Conservation (phyloP, 2,888 invertebrate genomes). For the Bombyx huttoni region DNA sequence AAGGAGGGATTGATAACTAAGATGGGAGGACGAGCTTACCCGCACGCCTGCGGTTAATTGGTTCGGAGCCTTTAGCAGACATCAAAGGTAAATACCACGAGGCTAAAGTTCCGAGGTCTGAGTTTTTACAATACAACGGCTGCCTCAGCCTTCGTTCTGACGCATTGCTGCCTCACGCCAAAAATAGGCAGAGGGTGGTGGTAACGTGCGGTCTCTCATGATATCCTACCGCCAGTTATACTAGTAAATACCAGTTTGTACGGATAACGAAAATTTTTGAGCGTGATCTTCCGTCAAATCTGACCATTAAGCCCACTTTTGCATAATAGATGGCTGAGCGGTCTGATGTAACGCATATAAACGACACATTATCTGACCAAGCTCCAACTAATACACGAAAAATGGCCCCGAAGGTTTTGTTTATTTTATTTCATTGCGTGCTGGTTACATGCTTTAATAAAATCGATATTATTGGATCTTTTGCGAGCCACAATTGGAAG, state of each 20-base stretch:
- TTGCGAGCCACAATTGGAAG: constrained; percentile 27
- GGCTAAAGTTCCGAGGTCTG: too few species aligned
- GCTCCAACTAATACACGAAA: background rate
- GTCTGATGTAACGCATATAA: background rate
- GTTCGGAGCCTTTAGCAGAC: too few species aligned
- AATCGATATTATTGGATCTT: constrained; percentile 28
- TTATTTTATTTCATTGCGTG: background rate
- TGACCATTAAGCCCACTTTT: background rate
- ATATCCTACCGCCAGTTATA: too few species aligned
- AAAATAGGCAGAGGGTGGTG: too few species aligned
- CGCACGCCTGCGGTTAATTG: too few species aligned
- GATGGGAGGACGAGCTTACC: too few species aligned
- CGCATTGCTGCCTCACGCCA: too few species aligned
- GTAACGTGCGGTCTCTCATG: too few species aligned
- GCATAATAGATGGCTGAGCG: background rate
- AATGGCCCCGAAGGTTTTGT: background rate
- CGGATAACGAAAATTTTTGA: background rate
- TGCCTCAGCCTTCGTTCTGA: too few species aligned
- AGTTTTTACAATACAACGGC: too few species aligned
- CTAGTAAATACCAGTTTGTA: background rate
- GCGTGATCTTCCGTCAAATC: background rate
- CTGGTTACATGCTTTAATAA: constrained; percentile 3
- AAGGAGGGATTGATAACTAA: too few species aligned
- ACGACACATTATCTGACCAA: background rate
- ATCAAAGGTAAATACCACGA: too few species aligned